Evolutionary conservation across 2,797 vertebrate species (phyloP).

Genomic region (Sciurus carolinensis): DNA sequence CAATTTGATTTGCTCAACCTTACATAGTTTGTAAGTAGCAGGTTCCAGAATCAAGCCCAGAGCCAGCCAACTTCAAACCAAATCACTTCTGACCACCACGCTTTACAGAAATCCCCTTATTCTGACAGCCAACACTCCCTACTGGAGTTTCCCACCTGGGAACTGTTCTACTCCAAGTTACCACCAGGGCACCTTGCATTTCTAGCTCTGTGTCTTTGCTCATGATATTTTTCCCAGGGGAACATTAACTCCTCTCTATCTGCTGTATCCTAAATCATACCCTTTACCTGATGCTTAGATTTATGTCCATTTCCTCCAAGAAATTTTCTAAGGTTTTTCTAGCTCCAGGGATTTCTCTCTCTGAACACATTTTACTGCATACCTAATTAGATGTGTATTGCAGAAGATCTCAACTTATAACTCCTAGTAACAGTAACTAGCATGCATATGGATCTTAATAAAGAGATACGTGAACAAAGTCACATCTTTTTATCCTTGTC

Average conservation of each 20-base stretch:
- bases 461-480: background rate
- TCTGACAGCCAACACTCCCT: accelerated
- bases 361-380: background rate
- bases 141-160: background rate
- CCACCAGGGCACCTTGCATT: background rate
- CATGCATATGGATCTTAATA: background rate
- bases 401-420: background rate
- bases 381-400: background rate
- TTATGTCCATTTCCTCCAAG: background rate
- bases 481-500: background rate
- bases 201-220: background rate
- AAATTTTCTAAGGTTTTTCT: background rate
- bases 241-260: background rate
- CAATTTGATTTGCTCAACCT: background rate
- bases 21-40: background rate
- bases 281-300: background rate
- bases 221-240: background rate
- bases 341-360: background rate
- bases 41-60: background rate
- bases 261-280: background rate
- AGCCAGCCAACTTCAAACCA: background rate
- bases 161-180: accelerated
- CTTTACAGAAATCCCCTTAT: background rate
- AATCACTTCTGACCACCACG: background rate
- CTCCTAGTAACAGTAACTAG: background rate